These are phyloP conservation scores for Anguilla rostrata DNA, from an alignment of 2,113 vertebrate species.

Conservation along the genomic window DNA sequence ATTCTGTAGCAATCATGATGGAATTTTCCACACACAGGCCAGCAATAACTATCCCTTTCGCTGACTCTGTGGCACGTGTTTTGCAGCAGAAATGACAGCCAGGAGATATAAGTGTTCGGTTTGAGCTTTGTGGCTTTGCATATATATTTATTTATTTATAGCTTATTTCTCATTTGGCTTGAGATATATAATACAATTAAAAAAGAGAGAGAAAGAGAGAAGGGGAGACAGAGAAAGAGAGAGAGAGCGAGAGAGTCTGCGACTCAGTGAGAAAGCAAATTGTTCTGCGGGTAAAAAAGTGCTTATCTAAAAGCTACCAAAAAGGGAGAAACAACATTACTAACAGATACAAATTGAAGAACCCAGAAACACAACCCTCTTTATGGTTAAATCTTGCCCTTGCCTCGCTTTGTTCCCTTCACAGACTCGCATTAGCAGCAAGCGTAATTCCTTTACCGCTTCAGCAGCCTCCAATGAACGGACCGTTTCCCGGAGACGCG, in stretches of 20 bases:
- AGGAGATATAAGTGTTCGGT: background rate
- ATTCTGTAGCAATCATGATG: background rate
- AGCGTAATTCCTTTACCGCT: background rate
- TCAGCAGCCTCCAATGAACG: background rate
- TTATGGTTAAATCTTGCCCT: background rate
- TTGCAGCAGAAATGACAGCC: background rate
- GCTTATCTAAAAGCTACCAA: constrained; percentile 2
- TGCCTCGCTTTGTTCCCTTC: background rate
- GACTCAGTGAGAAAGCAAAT: background rate
- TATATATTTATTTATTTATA: background rate
- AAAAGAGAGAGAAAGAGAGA: background rate
- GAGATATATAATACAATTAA: background rate
- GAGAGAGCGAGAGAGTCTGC: background rate
- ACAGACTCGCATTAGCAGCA: background rate
- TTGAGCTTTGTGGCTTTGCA: no score
- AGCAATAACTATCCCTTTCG: background rate
- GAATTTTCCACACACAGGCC: background rate
- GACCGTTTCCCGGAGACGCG: background rate
- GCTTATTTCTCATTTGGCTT: background rate
- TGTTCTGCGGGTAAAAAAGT: background rate
- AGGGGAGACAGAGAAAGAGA: background rate
- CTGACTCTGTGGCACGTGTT: background rate
- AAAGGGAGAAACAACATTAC: background rate
- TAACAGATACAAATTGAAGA: background rate
- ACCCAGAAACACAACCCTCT: background rate